These are phyloP conservation scores for Notolepis coatsorum DNA, from an alignment of 2,797 vertebrate species.

Conservation along the genomic window DNA sequence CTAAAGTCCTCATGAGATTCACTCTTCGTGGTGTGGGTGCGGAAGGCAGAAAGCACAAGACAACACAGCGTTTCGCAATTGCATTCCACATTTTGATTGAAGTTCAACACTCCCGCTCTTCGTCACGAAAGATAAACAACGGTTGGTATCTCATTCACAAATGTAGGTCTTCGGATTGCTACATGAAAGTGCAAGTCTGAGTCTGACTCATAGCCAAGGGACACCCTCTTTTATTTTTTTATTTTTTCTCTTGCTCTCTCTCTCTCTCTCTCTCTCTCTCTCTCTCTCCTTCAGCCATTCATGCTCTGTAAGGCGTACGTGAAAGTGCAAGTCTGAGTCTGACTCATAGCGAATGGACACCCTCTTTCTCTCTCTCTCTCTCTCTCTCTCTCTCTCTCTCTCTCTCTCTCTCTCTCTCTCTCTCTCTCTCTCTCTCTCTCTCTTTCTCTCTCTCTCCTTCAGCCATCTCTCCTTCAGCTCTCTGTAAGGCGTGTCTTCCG, in stretches of 20 bases:
- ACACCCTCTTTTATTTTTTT: constrained; percentile 40
- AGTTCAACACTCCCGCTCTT: constrained; percentile 47
- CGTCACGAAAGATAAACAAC: constrained; percentile 57
- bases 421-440: constrained; percentile 7
- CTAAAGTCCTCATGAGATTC: constrained; percentile 2
- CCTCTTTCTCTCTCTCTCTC: constrained; percentile 23
- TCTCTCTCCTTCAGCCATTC: constrained; percentile 45
- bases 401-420: constrained; percentile 3
- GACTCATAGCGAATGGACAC: constrained; percentile 65
- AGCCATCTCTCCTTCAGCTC: constrained; percentile 36
- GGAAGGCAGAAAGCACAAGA: constrained; percentile 15
- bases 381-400: neutral
- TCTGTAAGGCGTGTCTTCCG: constrained; percentile 61
- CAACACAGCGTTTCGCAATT: constrained; percentile 54
- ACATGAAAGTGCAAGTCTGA: constrained; percentile 51
- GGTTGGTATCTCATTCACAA: constrained; percentile 69
- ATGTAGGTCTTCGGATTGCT: constrained; percentile 51
- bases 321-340: constrained; percentile 59
- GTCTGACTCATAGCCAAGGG: constrained; percentile 53
- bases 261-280: constrained; percentile 13
- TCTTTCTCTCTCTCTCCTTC: constrained; percentile 43
- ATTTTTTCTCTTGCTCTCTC: neutral
- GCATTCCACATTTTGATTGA: constrained; percentile 37
- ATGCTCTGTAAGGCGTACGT: constrained; percentile 2
- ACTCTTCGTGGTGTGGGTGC: constrained; percentile 26